Evolutionary conservation across 2,888 invertebrate species (phyloP).

Genomic region (Tholera decimalis): DNA sequence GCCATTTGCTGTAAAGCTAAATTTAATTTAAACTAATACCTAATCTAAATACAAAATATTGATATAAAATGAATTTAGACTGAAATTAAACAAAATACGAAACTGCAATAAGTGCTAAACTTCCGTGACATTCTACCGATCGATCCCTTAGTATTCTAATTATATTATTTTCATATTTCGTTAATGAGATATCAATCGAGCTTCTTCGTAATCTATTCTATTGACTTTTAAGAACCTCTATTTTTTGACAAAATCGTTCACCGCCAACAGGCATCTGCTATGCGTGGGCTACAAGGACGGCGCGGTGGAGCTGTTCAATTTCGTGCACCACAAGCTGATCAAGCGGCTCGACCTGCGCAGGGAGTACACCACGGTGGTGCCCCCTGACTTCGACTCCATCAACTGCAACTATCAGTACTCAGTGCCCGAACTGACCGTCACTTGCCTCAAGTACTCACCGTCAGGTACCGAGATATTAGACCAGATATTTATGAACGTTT

Average conservation of each 20-base stretch:
- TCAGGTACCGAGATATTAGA: conserved; percentile 76
- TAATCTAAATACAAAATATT: no score
- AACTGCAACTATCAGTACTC: conserved; percentile 72
- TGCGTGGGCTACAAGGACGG: conserved; percentile 89
- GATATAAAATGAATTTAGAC: no score
- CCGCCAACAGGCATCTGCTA: conserved; percentile 80
- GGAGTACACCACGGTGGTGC: conserved; percentile 75
- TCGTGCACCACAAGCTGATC: conserved; percentile 77
- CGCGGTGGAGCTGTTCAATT: conserved; percentile 85
- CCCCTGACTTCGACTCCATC: conserved; percentile 82
- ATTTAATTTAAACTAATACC: no score
- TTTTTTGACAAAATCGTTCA: background rate
- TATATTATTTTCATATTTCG: no score
- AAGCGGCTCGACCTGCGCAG: conserved; percentile 76
- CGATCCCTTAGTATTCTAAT: no score
- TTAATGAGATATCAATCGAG: no score
- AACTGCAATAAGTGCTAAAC: no score
- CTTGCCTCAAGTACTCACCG: conserved; percentile 90
- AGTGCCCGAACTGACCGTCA: conserved; percentile 77
- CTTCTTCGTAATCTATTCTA: background rate
- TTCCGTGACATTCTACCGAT: no score
- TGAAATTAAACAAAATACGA: no score
- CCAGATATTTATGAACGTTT: no score
- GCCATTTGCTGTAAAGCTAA: no score
- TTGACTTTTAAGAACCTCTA: background rate